Base-by-base conservation (phyloP, 2,113 vertebrate species). In the Oryzias javanicus region DNA sequence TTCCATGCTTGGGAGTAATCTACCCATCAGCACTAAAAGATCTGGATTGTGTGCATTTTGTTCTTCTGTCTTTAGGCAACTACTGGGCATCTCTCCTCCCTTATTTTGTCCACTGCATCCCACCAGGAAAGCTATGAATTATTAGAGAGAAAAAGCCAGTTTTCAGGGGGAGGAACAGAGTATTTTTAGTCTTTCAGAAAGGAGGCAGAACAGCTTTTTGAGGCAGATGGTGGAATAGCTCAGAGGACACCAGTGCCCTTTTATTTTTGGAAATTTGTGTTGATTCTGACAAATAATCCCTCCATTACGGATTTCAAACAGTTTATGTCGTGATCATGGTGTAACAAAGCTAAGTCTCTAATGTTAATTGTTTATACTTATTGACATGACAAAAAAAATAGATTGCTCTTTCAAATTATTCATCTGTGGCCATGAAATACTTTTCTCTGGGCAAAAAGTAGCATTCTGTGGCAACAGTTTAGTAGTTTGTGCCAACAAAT, bases 21-120 rank as follows among this genome's bases (percentile, higher is more conserved):
- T 48, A 60, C 73, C 74, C 59, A 60, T 84, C 81, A 85, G 76
- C 79, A 86, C 62, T 74, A 69, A 72, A 72, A 76, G 50, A 53
- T 24, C 4, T 27, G 60, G 64, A 65, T 53, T n/a, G 54, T 60
- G 69, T 64, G 65, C 68, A 51, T 84, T 53, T 63, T 10, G 35
- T 48, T 66, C 42, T 54, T 47, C 48, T 62, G 44, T 55, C 50
- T 18, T 48, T 73, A 63, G 59, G 78, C 60, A 78, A 70, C 66
- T 64, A 42, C 54, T 64, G 60, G 71, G 71, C 63, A 56, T 40
- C 58, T 40, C 49, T n/a, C 51, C 55, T 45, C 49, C 48, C 42
- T 42, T 58, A n/a, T 70, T 41, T 64, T 57, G 27, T 47, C 41
- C 20, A 35, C 50, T 49, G 22, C 64, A 47, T 64, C 50, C 63